Evolutionary conservation across 1,140 invertebrate genomes (phyloP).

Genomic region (Grapholita molesta): DNA sequence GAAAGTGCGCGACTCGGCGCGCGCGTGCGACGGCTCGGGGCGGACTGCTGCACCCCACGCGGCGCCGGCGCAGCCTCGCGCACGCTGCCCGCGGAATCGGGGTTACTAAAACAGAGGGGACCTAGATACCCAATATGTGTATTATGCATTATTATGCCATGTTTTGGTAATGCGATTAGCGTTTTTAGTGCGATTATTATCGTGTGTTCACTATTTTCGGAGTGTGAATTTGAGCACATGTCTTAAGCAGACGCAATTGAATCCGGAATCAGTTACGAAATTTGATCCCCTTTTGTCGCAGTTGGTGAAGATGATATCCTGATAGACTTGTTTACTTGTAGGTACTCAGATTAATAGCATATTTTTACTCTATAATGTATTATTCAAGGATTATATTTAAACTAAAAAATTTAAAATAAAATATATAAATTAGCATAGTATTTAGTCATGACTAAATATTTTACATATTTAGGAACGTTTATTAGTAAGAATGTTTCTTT

Average conservation of each 20-base stretch:
- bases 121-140: constrained; percentile 1
- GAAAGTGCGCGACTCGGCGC: constrained; percentile 45
- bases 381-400: too few species aligned
- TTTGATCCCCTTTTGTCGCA: too few species aligned
- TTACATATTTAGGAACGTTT: too few species aligned
- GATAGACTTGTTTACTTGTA: too few species aligned
- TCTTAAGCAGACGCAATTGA: background rate
- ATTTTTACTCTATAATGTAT: too few species aligned
- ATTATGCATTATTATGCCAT: constrained; percentile 15
- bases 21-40: constrained; percentile 57
- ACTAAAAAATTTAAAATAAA: too few species aligned
- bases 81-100: constrained; percentile 34
- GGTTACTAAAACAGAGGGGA: constrained; percentile 14
- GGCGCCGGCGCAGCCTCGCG: constrained; percentile 31
- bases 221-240: background rate
- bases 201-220: background rate
- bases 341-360: too few species aligned
- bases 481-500: too few species aligned
- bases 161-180: constrained; percentile 1
- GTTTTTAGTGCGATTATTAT: background rate
- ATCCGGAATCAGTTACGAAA: background rate
- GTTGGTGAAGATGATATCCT: too few species aligned
- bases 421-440: too few species aligned
- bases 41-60: constrained; percentile 49
- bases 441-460: too few species aligned